Base-by-base conservation (phyloP, 2,888 invertebrate genomes). In the Druceiella hillmani region DNA sequence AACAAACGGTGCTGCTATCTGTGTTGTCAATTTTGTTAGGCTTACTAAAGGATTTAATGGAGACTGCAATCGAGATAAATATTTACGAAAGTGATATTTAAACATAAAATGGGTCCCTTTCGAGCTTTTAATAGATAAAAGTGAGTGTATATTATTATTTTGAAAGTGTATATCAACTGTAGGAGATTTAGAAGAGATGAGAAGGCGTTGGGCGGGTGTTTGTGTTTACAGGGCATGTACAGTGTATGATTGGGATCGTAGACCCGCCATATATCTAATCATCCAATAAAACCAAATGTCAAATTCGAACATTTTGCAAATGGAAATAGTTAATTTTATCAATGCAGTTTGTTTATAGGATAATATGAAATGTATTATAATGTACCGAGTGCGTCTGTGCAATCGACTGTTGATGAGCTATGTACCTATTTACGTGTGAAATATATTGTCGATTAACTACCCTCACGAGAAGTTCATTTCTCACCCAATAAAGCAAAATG, bases 21-120 rank as follows among this genome's bases (percentile, higher is more conserved):
- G 75, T 78, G 78, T 79, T 83, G 83, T 83, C 83, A 83, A 83
- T 81, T 76, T 81, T 66, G 76, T 76, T 75, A 73, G 74, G 75
- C 68, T 68, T 69, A 66, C 65, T 63, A 69, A 69, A 69, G 70
- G 68, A 68, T 66, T 67, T 74, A 77, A 77, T 77, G 78, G 76
- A 77, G 76, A 74, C 71, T 75, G 66, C 69, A 66, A 66, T 66
- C 66, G 70, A 67, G 71, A 75, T 76, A 77, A 76, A 74, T 72
- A 74, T 70, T 76, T 70, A 76, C 74, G 69, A 68, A 66, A 61
- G 61, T 59, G 55, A 16, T 59, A 58, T 58, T 56, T 55, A 51
- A 51, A 56, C 52, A 55, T 56, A 66, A 67, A 70, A 74, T 74
- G 68, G 62, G 52, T 48, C 50, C 55, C 38, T 47, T 49, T 48